Evolutionary conservation across 2,888 invertebrate species (phyloP).

Genomic region (Ormyrus thymus): DNA sequence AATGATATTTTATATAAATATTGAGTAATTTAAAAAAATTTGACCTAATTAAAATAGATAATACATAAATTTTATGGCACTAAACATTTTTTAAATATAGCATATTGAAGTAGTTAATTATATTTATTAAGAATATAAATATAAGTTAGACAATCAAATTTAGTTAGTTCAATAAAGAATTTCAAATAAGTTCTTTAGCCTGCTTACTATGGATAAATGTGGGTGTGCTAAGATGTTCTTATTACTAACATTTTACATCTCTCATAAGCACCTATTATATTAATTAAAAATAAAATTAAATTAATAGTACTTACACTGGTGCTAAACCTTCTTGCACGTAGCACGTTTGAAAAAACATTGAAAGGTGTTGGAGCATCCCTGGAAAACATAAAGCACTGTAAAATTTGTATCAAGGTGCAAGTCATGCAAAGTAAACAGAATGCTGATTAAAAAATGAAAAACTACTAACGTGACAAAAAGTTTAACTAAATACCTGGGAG

Average conservation of each 20-base stretch:
- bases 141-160: background rate
- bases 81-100: conserved; percentile 59
- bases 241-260: conserved; percentile 30
- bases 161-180: background rate
- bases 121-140: background rate
- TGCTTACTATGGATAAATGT: conserved; percentile 3
- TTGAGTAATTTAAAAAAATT: too few species aligned
- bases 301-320: conserved; percentile 84
- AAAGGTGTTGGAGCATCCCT: conserved; percentile 83
- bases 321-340: conserved; percentile 90
- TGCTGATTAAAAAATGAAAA: background rate
- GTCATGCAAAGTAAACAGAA: conserved; percentile 4
- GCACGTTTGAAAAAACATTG: conserved; percentile 83
- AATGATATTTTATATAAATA: too few species aligned
- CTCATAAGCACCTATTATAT: conserved; percentile 7
- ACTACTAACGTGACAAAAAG: conserved; percentile 8
- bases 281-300: conserved; percentile 23
- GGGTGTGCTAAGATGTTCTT: background rate
- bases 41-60: too few species aligned
- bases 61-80: too few species aligned
- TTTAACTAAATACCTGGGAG: conserved; percentile 78
- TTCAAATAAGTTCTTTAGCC: background rate
- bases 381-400: conserved; percentile 67
- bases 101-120: background rate
- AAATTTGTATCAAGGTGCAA: conserved; percentile 1